phyloP scores from a whole-genome alignment of 2,797 vertebrate species.

The Choloepus didactylus region DNA sequence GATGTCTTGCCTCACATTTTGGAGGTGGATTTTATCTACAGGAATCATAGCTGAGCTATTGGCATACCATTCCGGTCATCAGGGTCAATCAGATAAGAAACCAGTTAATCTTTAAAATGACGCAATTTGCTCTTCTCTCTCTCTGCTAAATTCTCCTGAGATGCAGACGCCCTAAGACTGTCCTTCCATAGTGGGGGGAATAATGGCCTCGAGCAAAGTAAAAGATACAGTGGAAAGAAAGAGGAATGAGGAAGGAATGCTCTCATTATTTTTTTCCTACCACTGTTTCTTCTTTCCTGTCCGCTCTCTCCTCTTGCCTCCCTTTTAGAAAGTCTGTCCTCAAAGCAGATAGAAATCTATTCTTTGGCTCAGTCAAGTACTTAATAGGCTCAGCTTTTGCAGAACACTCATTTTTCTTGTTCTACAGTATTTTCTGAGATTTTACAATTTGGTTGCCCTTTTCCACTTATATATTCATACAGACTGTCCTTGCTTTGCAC shows the following conservation, averaged over 20 bases:
- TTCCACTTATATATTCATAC: background rate
- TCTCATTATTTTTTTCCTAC: background rate
- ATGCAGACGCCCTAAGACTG: background rate
- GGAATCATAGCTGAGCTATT: background rate
- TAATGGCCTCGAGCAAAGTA: background rate
- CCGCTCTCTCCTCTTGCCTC: background rate
- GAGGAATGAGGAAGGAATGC: background rate
- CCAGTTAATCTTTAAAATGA: background rate
- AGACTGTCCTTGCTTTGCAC: background rate
- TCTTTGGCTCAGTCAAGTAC: conserved; percentile 1
- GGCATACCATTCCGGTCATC: background rate
- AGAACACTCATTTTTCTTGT: background rate
- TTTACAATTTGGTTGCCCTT: background rate
- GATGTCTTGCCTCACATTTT: background rate
- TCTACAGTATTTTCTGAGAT: background rate
- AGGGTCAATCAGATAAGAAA: conserved; percentile 8
- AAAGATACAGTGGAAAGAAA: conserved; percentile 19
- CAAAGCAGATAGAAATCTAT: background rate
- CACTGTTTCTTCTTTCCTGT: background rate
- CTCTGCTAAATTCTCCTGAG: background rate
- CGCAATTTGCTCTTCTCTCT: background rate
- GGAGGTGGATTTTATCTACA: background rate
- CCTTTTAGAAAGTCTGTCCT: background rate
- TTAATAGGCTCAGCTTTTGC: conserved; percentile 7
- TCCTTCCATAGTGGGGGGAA: background rate